Conservation (phyloP, 2,113 vertebrate species). For the Cebidichthys violaceus region DNA sequence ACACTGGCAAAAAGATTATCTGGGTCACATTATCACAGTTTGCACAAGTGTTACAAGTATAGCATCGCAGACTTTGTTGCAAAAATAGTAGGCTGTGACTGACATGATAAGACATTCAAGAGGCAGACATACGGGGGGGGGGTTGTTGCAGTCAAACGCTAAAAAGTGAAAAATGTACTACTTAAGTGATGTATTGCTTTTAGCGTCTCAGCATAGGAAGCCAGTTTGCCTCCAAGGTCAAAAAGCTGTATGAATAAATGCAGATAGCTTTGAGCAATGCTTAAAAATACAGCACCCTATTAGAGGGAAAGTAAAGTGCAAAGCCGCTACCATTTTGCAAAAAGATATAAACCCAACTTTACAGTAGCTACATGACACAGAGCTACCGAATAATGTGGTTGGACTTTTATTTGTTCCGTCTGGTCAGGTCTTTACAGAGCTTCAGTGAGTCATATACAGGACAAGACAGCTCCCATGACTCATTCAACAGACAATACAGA, state of each 20-base stretch:
- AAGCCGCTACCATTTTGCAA: slow-evolving; percentile 20
- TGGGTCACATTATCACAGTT: slow-evolving; percentile 70
- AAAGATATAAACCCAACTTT: slow-evolving; percentile 7
- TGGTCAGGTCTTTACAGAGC: slow-evolving; percentile 49
- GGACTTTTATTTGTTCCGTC: slow-evolving; percentile 56
- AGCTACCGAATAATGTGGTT: slow-evolving; percentile 16
- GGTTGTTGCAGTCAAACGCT: background rate
- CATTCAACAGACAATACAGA: slow-evolving; percentile 60
- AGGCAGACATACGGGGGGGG: slow-evolving; percentile 32
- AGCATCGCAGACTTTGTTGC: slow-evolving; percentile 46
- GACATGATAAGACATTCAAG: slow-evolving; percentile 52
- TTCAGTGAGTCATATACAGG: slow-evolving; percentile 61
- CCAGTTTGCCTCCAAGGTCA: slow-evolving; percentile 45
- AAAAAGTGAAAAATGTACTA: slow-evolving; percentile 42
- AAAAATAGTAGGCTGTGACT: slow-evolving; percentile 63
- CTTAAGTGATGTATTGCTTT: slow-evolving; percentile 35
- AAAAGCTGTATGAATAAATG: slow-evolving; percentile 42
- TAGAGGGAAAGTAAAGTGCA: slow-evolving; percentile 22
- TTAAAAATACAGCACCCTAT: slow-evolving; percentile 57
- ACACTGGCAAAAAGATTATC: slow-evolving; percentile 47
- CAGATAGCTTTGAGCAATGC: slow-evolving; percentile 32
- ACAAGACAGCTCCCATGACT: slow-evolving; percentile 67
- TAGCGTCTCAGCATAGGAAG: slow-evolving; percentile 30
- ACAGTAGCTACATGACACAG: slow-evolving; percentile 27
- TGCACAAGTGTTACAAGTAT: slow-evolving; percentile 56